These are phyloP conservation scores for Drosophila recens DNA, from an alignment of 2,888 invertebrate genomes.

Conservation along the genomic window DNA sequence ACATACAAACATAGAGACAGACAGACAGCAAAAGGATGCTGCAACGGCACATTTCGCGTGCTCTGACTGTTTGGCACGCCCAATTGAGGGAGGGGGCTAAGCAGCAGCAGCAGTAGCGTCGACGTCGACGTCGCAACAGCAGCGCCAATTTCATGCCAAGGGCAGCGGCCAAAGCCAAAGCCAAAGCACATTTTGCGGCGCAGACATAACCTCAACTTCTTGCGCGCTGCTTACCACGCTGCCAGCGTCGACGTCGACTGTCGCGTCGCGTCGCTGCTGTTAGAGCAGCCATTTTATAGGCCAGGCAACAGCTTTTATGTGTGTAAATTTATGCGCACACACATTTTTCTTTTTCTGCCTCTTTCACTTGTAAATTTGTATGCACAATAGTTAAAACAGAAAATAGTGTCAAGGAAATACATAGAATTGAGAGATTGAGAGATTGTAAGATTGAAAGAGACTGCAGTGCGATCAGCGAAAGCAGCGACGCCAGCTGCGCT, in stretches of 20 bases:
- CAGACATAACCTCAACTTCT: slow-evolving; percentile 80
- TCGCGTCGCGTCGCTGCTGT: slow-evolving; percentile 56
- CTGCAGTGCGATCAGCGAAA: slow-evolving; percentile 17
- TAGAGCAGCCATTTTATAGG: slow-evolving; percentile 75
- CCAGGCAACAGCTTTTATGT: slow-evolving; percentile 76
- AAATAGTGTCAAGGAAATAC: slow-evolving; percentile 65
- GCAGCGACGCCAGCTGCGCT: neutral
- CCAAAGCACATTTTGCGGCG: slow-evolving; percentile 78
- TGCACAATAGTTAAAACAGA: slow-evolving; percentile 14
- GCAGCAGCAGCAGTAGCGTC: slow-evolving; percentile 12
- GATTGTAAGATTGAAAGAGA: slow-evolving; percentile 1
- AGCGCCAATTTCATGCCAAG: slow-evolving; percentile 63
- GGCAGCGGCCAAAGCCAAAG: slow-evolving; percentile 56
- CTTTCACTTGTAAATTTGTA: slow-evolving; percentile 32
- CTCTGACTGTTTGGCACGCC: slow-evolving; percentile 42
- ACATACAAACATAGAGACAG: neutral
- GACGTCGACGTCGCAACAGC: neutral
- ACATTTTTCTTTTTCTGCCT: slow-evolving; percentile 14
- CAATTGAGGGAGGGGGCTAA: slow-evolving; percentile 28
- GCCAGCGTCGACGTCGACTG: slow-evolving; percentile 61
- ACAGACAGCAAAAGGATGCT: slow-evolving; percentile 41
- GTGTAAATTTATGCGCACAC: slow-evolving; percentile 54
- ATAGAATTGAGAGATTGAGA: slow-evolving; percentile 8
- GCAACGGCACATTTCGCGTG: slow-evolving; percentile 21
- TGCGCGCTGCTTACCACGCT: slow-evolving; percentile 80